Evolutionary conservation across 2,888 invertebrate genomes (phyloP).

Genomic region (Pseudococcus longispinus): DNA sequence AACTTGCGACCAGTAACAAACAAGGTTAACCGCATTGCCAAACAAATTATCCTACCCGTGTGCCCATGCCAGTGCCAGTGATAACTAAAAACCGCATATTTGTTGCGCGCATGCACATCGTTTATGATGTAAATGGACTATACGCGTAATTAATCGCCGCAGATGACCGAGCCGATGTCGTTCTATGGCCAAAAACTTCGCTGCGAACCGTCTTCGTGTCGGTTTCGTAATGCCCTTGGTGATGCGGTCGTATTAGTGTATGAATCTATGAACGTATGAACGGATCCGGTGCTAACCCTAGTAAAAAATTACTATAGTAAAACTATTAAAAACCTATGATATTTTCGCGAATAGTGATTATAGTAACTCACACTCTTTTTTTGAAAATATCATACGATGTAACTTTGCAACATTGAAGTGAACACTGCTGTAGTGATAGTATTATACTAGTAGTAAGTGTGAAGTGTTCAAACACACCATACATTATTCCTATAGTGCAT

Average conservation of each 20-base stretch:
- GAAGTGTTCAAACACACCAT: no score
- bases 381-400: no score
- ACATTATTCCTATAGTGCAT: no score
- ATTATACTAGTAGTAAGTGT: no score
- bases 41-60: constrained; percentile 50
- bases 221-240: background rate
- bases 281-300: no score
- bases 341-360: no score
- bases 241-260: background rate
- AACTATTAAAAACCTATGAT: no score
- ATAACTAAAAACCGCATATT: constrained; percentile 46
- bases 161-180: constrained; percentile 1
- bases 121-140: constrained; percentile 44
- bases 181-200: background rate
- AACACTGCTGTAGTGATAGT: no score
- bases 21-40: constrained; percentile 55
- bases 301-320: no score
- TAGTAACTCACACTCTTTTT: no score
- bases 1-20: constrained; percentile 38
- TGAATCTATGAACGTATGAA: background rate
- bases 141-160: constrained; percentile 32
- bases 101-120: constrained; percentile 39
- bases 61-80: constrained; percentile 29
- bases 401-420: no score
- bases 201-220: background rate